These are phyloP conservation scores for Siniperca undulata DNA, from an alignment of 2,797 vertebrate species.

Conservation along the genomic window DNA sequence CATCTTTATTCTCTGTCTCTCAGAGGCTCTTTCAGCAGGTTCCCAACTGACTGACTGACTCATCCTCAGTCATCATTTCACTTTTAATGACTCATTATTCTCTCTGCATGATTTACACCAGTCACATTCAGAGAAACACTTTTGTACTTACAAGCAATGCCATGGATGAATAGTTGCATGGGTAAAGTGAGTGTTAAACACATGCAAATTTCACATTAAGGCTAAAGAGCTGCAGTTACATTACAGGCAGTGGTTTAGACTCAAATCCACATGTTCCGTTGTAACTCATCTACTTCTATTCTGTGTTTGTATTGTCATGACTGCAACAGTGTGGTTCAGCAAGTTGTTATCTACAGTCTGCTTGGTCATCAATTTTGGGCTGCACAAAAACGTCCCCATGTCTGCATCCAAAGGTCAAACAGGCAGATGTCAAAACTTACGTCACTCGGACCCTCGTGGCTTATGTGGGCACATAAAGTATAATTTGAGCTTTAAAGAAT, in stretches of 20 bases:
- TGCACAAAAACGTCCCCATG: not conserved
- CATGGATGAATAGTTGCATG: not conserved
- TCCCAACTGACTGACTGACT: constrained; percentile 46
- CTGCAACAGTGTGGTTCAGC: not conserved
- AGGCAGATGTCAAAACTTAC: not conserved
- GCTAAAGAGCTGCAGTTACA: not conserved
- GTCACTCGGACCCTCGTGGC: not conserved
- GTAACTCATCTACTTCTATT: not conserved
- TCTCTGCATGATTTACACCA: constrained; percentile 20
- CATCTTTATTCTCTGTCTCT: constrained; percentile 14
- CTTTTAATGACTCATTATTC: constrained; percentile 54
- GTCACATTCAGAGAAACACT: constrained; percentile 16
- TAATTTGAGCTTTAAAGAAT: not conserved
- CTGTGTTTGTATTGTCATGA: not conserved
- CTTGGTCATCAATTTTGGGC: not conserved
- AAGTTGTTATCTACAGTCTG: not conserved
- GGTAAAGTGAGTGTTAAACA: not conserved
- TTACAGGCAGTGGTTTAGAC: not conserved
- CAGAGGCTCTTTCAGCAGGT: constrained; percentile 18
- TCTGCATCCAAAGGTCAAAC: not conserved
- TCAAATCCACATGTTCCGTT: not conserved
- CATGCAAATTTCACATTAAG: not conserved
- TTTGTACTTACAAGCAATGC: not conserved
- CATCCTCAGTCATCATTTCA: constrained; percentile 43
- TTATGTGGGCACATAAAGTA: not conserved